phyloP scores from a whole-genome alignment of 2,113 vertebrate genomes.

The Brachyhypopomus gauderio region DNA sequence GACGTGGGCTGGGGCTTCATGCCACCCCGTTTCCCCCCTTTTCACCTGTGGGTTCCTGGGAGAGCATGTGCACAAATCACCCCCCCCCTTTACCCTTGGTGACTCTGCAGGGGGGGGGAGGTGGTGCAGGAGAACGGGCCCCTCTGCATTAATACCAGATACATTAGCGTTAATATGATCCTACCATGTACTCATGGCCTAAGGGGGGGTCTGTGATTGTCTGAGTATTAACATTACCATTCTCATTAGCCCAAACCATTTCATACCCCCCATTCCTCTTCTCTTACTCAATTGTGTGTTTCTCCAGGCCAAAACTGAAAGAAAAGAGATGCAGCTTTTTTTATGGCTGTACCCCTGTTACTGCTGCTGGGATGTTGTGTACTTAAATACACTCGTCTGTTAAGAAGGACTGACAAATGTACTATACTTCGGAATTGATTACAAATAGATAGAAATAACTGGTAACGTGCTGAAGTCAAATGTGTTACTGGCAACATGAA shows the following conservation, averaged over 20 bases:
- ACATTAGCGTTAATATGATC: slow-evolving; percentile 73
- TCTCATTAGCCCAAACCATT: slow-evolving; percentile 67
- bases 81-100: slow-evolving; percentile 15
- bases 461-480: no score
- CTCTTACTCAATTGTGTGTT: slow-evolving; percentile 51
- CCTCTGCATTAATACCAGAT: slow-evolving; percentile 65
- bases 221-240: slow-evolving; percentile 71
- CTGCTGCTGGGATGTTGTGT: slow-evolving; percentile 32
- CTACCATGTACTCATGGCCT: slow-evolving; percentile 66
- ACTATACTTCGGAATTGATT: slow-evolving; percentile 5
- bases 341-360: slow-evolving; percentile 32
- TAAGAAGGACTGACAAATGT: not conserved
- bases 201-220: slow-evolving; percentile 70
- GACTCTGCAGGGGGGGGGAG: slow-evolving; percentile 61
- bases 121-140: slow-evolving; percentile 39
- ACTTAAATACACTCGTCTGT: slow-evolving; percentile 6
- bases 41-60: slow-evolving; percentile 35
- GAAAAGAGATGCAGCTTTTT: slow-evolving; percentile 62
- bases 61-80: slow-evolving; percentile 27
- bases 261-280: slow-evolving; percentile 26
- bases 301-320: slow-evolving; percentile 62
- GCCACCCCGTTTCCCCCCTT: not conserved
- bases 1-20: not conserved
- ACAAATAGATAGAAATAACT: slow-evolving; percentile 13
- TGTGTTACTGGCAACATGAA: no score